Conservation (phyloP, 2,888 invertebrate genomes). For the Adineta ricciae region DNA sequence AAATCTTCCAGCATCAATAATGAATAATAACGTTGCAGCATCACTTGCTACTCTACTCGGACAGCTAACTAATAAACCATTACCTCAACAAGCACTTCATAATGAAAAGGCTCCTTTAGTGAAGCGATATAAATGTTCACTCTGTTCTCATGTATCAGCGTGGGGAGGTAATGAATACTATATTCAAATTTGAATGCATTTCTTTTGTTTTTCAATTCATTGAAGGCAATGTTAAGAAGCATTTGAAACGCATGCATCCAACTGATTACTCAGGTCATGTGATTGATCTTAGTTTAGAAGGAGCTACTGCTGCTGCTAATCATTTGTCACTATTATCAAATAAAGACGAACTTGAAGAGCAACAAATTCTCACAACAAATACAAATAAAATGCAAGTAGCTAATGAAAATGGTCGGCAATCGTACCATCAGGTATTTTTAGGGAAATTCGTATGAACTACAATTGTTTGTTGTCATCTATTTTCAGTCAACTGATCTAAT, state of each 20-base stretch:
- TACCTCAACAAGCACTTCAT: not conserved
- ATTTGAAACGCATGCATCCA: slow-evolving; percentile 12
- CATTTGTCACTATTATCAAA: not conserved
- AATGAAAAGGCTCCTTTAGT: not conserved
- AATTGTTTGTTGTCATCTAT: not conserved
- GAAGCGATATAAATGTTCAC: slow-evolving; percentile 21
- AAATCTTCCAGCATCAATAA: not conserved
- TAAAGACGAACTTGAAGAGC: not conserved
- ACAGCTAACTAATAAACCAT: not conserved
- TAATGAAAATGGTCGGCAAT: not conserved
- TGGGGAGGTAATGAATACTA: not conserved
- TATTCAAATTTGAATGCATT: not conserved
- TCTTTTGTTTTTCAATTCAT: not conserved
- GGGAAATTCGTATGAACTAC: not conserved
- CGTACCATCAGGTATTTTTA: not conserved
- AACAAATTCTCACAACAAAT: not conserved
- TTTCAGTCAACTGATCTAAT: not conserved
- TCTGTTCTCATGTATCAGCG: not conserved
- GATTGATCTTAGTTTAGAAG: not conserved
- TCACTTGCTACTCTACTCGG: slow-evolving; percentile 5
- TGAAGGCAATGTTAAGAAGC: slow-evolving; percentile 1
- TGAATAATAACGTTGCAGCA: not conserved
- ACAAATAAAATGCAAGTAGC: not conserved
- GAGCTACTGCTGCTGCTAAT: not conserved
- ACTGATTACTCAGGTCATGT: not conserved